Percentiles rank a stretch among this genome's conserved stretches.
Conservation (phyloP, 2,797 vertebrate genomes). For the Coendou prehensilis region DNA sequence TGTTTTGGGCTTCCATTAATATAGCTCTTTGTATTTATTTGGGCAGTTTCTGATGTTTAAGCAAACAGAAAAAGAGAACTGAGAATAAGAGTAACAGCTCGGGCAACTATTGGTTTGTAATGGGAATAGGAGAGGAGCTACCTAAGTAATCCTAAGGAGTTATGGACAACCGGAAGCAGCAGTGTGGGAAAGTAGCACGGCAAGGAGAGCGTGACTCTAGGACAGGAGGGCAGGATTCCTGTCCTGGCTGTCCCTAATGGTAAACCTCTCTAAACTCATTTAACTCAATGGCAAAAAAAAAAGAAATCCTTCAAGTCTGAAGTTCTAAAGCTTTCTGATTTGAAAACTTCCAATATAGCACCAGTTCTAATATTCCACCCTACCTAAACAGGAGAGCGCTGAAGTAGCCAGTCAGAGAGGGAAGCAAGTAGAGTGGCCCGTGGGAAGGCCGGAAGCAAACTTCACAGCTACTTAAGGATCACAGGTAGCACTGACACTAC, state of each 20-base stretch:
- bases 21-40: background rate
- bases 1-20: background rate
- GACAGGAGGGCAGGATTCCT: background rate
- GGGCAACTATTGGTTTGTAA: background rate
- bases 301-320: background rate
- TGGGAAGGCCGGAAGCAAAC: background rate
- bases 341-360: background rate
- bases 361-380: background rate
- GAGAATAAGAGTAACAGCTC: background rate
- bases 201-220: background rate
- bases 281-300: background rate
- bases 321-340: background rate
- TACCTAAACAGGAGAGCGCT: background rate
- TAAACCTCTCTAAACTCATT: background rate
- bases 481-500: background rate
- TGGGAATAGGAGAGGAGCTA: background rate
- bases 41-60: slow-evolving; percentile 3
- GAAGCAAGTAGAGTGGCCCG: background rate
- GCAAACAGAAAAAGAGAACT: background rate
- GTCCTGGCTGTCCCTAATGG: background rate
- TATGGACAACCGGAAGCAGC: background rate
- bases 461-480: background rate
- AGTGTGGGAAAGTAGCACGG: background rate
- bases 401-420: background rate
- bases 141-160: background rate